Conservation (phyloP, 2,113 vertebrate genomes). For the Typhlomys cinereus region DNA sequence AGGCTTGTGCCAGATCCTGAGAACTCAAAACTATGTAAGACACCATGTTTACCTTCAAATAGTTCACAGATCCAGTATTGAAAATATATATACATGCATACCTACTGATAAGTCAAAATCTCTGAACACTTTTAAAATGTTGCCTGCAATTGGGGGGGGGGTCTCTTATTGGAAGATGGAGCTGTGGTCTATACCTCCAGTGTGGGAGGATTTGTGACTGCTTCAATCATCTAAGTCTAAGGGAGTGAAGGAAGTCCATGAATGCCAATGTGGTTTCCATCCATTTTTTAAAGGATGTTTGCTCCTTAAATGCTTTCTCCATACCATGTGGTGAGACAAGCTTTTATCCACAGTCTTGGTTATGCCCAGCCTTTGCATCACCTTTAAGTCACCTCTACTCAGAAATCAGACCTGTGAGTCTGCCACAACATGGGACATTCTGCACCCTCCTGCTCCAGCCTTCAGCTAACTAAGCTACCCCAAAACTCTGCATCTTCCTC, state of each 20-base stretch:
- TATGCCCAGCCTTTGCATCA: not conserved
- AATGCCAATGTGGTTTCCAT: not conserved
- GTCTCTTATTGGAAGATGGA: not conserved
- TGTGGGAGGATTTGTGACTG: not conserved
- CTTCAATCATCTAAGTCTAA: not conserved
- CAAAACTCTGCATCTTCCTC: not conserved
- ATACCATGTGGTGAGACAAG: not conserved
- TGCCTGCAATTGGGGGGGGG: not conserved
- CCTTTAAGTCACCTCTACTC: not conserved
- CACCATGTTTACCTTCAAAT: constrained; percentile 39
- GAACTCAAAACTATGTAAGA: constrained; percentile 45
- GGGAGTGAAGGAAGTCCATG: not conserved
- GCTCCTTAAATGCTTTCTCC: not conserved
- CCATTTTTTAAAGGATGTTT: not conserved
- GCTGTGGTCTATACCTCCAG: not conserved
- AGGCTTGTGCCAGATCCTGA: not conserved
- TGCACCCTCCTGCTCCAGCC: too few species aligned
- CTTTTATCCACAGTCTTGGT: not conserved
- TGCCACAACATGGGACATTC: not conserved
- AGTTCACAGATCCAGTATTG: not conserved
- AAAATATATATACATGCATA: not conserved
- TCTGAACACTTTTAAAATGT: not conserved
- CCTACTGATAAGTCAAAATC: constrained; percentile 6
- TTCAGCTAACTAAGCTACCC: not conserved
- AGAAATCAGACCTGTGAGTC: not conserved